These are phyloP conservation scores for Gymnogyps californianus DNA, from an alignment of 2,113 vertebrate species.

Conservation along the genomic window DNA sequence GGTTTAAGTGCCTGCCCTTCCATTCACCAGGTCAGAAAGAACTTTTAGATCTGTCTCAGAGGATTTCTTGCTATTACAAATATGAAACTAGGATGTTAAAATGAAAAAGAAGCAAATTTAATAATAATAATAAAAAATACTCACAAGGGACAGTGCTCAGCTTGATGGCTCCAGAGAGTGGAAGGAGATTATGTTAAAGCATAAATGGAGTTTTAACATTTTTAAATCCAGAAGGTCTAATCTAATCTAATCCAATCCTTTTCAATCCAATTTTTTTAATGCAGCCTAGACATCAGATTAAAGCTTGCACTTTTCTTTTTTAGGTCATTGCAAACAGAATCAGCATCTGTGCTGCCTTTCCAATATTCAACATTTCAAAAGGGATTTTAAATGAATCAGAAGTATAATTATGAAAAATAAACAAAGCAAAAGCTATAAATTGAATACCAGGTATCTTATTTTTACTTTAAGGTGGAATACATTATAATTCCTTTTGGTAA, in stretches of 20 bases:
- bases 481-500: not conserved
- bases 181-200: conserved; percentile 93
- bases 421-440: not conserved
- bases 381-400: conserved; percentile 28
- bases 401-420: not conserved
- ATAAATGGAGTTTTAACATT: conserved; percentile 94
- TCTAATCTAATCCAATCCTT: conserved; percentile 97
- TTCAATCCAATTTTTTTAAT: conserved; percentile 99
- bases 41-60: conserved; percentile 70
- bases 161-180: conserved; percentile 81
- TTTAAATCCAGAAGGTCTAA: conserved; percentile 93
- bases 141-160: conserved; percentile 76
- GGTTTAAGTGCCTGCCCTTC: conserved; percentile 51
- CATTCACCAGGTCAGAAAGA: conserved; percentile 56
- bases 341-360: conserved; percentile 83
- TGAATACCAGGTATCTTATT: not conserved
- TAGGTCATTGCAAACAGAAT: conserved; percentile 83
- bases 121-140: conserved; percentile 72
- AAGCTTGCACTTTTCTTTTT: conserved; percentile 85
- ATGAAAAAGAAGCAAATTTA: conserved; percentile 76
- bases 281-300: conserved; percentile 94
- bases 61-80: conserved; percentile 76
- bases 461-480: not conserved
- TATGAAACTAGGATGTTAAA: conserved; percentile 70
- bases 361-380: not conserved